Conservation (phyloP, 2,113 vertebrate genomes). For the Pungitius pungitius region DNA sequence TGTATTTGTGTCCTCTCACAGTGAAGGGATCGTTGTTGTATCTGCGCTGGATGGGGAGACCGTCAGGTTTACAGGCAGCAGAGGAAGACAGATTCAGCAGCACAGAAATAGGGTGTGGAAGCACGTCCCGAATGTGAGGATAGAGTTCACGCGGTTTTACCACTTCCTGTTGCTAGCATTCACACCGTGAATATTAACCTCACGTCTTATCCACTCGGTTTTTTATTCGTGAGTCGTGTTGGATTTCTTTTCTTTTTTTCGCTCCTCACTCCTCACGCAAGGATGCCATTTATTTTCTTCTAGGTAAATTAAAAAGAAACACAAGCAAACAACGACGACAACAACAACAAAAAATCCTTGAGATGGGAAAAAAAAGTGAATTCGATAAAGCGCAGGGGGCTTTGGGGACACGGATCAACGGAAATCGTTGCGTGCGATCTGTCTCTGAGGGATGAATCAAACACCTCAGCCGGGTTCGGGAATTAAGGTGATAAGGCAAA, state of each 20-base stretch:
- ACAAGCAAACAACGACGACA: conserved; percentile 17
- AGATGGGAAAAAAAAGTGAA: conserved; percentile 23
- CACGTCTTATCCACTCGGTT: conserved; percentile 1
- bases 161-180: conserved; percentile 12
- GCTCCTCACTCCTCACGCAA: conserved; percentile 12
- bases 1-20: conserved; percentile 45
- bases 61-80: conserved; percentile 19
- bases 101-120: conserved; percentile 3
- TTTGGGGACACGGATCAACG: conserved; percentile 49
- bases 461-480: conserved; percentile 54
- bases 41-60: conserved; percentile 34
- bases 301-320: conserved; percentile 20
- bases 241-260: conserved; percentile 35
- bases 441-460: conserved; percentile 51
- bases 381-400: conserved; percentile 40
- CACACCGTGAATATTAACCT: conserved; percentile 43
- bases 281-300: conserved; percentile 8
- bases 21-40: conserved; percentile 49
- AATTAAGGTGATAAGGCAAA: conserved; percentile 57
- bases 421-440: conserved; percentile 52
- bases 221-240: conserved; percentile 9
- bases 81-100: too few species aligned
- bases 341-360: conserved; percentile 29
- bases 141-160: neutral
- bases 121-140: neutral